phyloP scores from a whole-genome alignment of 2,888 invertebrate species.

The Anagyrus pseudococci region DNA sequence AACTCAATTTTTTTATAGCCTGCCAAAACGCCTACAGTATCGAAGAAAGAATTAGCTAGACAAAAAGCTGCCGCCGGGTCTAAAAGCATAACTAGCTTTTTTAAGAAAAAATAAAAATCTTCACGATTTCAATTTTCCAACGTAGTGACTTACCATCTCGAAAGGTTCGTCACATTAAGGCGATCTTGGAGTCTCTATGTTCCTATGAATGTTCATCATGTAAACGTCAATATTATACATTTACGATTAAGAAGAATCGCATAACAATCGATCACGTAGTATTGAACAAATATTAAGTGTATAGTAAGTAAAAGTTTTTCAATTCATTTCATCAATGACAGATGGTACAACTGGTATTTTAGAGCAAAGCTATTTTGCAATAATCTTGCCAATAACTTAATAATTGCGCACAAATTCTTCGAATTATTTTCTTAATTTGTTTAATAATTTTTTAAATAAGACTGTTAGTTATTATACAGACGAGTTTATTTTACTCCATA shows the following conservation, averaged over 20 bases:
- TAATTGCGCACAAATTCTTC: conserved; percentile 21
- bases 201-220: conserved; percentile 46
- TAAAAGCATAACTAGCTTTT: conserved; percentile 82
- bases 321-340: conserved; percentile 25
- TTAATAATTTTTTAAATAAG: conserved; percentile 24
- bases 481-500: conserved; percentile 30
- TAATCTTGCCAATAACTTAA: conserved; percentile 22
- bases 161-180: conserved; percentile 32
- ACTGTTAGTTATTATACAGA: conserved; percentile 31
- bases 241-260: conserved; percentile 35
- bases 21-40: conserved; percentile 64
- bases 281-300: conserved; percentile 25
- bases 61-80: conserved; percentile 81
- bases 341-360: conserved; percentile 17
- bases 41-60: conserved; percentile 77
- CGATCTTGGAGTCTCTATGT: conserved; percentile 44
- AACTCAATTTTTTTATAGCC: conserved; percentile 51
- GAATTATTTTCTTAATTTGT: conserved; percentile 28
- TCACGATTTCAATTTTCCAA: conserved; percentile 16
- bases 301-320: conserved; percentile 21
- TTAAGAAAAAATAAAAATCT: conserved; percentile 69
- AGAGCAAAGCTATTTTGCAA: conserved; percentile 19
- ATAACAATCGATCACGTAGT: conserved; percentile 32
- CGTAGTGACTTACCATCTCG: conserved; percentile 29
- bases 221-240: conserved; percentile 40